A percentile compares a stretch with the other conserved stretches of the same genome.
phyloP scores from a whole-genome alignment of 2,888 invertebrate genomes.

The Pollenia labialis region DNA sequence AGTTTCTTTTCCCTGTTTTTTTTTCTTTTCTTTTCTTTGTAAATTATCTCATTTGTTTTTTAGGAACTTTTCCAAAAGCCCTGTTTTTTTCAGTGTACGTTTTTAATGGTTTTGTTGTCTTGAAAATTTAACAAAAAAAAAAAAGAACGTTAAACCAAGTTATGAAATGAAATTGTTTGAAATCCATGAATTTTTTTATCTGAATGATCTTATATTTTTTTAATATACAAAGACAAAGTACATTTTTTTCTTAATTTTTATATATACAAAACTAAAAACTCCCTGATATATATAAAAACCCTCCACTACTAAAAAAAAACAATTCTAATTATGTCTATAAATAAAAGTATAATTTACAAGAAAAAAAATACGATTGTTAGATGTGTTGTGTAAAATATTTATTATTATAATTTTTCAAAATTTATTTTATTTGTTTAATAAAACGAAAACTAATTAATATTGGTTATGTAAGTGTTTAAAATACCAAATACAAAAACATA shows the following conservation, averaged over 20 bases:
- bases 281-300: slow-evolving; percentile 55
- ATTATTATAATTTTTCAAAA: slow-evolving; percentile 41
- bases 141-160: slow-evolving; percentile 62
- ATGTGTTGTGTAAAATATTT: slow-evolving; percentile 65
- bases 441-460: slow-evolving; percentile 29
- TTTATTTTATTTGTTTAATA: slow-evolving; percentile 37
- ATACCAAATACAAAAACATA: slow-evolving; percentile 22
- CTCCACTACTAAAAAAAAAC: slow-evolving; percentile 50
- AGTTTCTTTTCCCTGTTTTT: slow-evolving; percentile 23
- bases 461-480: slow-evolving; percentile 69
- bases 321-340: slow-evolving; percentile 62
- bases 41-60: slow-evolving; percentile 46
- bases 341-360: slow-evolving; percentile 20
- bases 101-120: slow-evolving; percentile 71
- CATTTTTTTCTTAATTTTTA: slow-evolving; percentile 34
- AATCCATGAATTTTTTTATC: slow-evolving; percentile 53
- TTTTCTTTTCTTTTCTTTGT: slow-evolving; percentile 33
- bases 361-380: slow-evolving; percentile 52
- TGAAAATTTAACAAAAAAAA: slow-evolving; percentile 70
- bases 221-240: slow-evolving; percentile 35
- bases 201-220: slow-evolving; percentile 62
- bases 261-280: slow-evolving; percentile 29
- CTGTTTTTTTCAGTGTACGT: slow-evolving; percentile 66
- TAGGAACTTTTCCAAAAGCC: slow-evolving; percentile 58
- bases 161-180: slow-evolving; percentile 70